A percentile compares a stretch with the other conserved stretches of the same genome.
Conservation (phyloP, 1,140 invertebrate genomes). For the Tetraneura akinire region DNA sequence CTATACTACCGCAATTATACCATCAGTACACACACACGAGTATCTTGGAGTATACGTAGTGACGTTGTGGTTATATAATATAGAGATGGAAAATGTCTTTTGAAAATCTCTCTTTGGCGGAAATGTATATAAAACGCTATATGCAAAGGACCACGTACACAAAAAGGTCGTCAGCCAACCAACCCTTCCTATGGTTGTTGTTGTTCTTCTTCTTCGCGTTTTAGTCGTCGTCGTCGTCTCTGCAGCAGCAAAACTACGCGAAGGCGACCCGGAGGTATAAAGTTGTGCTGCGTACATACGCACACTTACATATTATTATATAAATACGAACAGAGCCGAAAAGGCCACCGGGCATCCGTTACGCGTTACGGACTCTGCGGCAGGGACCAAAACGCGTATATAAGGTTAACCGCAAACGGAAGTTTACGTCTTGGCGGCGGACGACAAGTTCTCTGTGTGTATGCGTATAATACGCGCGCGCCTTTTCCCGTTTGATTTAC, state of each 20-base stretch:
- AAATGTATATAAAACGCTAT: slow-evolving; percentile 31
- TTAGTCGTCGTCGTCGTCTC: neutral
- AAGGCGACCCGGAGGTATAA: slow-evolving; percentile 43
- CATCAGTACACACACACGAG: no score
- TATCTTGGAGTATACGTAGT: neutral
- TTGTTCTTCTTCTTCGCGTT: neutral
- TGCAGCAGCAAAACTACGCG: no score
- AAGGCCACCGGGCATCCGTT: slow-evolving; percentile 50
- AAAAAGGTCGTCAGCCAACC: slow-evolving; percentile 31
- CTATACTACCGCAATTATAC: no score
- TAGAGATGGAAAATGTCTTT: slow-evolving; percentile 32
- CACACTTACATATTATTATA: no score
- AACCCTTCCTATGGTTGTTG: no score
- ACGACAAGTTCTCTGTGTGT: slow-evolving; percentile 39
- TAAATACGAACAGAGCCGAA: slow-evolving; percentile 8
- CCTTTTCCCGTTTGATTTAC: slow-evolving; percentile 51
- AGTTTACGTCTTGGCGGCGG: slow-evolving; percentile 47
- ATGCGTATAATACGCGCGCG: neutral
- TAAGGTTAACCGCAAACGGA: slow-evolving; percentile 50
- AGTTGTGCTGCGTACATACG: slow-evolving; percentile 18
- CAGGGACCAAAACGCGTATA: slow-evolving; percentile 16
- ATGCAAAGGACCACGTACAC: slow-evolving; percentile 42
- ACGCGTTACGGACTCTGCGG: slow-evolving; percentile 1
- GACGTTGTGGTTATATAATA: neutral
- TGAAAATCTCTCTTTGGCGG: slow-evolving; percentile 31